Evolutionary conservation across 2,888 invertebrate genomes (phyloP).

Genomic region (Archaeoteleia sp.): DNA sequence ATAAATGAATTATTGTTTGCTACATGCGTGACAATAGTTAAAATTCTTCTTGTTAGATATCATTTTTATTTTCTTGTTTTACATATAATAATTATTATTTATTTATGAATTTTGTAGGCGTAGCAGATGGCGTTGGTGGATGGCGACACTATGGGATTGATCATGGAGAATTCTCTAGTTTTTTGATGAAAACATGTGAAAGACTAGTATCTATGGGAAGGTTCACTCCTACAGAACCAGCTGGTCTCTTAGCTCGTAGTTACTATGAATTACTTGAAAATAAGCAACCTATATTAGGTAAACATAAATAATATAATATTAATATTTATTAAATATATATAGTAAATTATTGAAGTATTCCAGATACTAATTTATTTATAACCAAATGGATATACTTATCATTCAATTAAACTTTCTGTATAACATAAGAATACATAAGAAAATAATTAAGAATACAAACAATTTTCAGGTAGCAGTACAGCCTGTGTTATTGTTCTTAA

Average conservation of each 20-base stretch:
- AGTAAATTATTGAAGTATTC: conserved; percentile 4
- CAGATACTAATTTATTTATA: not conserved
- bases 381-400: too few relatives aligned
- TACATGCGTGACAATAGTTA: too few relatives aligned
- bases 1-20: too few relatives aligned
- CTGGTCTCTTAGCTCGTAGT: conserved; percentile 91
- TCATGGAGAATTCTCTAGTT: conserved; percentile 95
- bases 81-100: too few relatives aligned
- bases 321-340: too few relatives aligned
- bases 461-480: conserved; percentile 91
- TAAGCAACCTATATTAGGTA: conserved; percentile 93
- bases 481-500: conserved; percentile 97
- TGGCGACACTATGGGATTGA: conserved; percentile 99
- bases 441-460: too few relatives aligned
- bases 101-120: too few relatives aligned
- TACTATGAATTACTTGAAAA: conserved; percentile 94
- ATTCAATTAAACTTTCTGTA: too few relatives aligned
- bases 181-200: conserved; percentile 96
- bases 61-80: too few relatives aligned
- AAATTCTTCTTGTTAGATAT: too few relatives aligned
- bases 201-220: conserved; percentile 91
- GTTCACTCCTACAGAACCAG: conserved; percentile 91
- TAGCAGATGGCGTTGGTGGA: conserved; percentile 99
- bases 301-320: conserved; percentile 56
- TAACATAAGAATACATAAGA: too few relatives aligned